phyloP scores from a whole-genome alignment of 1,140 invertebrate genomes.

The Delia radicum region DNA sequence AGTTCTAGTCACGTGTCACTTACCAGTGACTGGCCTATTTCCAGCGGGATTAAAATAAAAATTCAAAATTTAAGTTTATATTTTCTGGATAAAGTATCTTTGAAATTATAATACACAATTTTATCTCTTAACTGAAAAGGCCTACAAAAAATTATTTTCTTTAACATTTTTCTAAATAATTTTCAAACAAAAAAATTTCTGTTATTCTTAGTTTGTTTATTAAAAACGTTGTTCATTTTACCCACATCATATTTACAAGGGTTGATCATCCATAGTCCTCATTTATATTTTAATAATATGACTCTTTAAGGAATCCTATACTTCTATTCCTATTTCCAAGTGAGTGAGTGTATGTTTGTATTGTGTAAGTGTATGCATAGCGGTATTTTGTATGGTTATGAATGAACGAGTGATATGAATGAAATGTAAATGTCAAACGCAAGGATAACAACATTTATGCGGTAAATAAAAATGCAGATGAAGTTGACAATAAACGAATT shows the following conservation, averaged over 20 bases:
- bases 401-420: not conserved
- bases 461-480: slow-evolving; percentile 4
- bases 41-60: too few relatives aligned
- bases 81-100: too few relatives aligned
- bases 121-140: too few relatives aligned
- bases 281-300: not conserved
- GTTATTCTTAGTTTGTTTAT: not conserved
- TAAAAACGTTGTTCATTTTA: not conserved
- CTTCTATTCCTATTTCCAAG: not conserved
- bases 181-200: not conserved
- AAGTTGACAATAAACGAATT: not conserved
- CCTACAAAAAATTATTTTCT: too few relatives aligned
- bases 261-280: not conserved
- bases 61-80: too few relatives aligned
- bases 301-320: not conserved
- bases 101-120: too few relatives aligned
- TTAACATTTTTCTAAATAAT: too few relatives aligned
- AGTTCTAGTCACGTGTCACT: too few relatives aligned
- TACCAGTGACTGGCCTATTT: too few relatives aligned
- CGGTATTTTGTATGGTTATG: not conserved
- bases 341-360: not conserved
- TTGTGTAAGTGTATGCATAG: not conserved
- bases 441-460: not conserved
- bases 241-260: not conserved
- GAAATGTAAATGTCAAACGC: not conserved